Evolutionary conservation across 1,140 invertebrate species (phyloP).

Genomic region (Orius insidiosus): DNA sequence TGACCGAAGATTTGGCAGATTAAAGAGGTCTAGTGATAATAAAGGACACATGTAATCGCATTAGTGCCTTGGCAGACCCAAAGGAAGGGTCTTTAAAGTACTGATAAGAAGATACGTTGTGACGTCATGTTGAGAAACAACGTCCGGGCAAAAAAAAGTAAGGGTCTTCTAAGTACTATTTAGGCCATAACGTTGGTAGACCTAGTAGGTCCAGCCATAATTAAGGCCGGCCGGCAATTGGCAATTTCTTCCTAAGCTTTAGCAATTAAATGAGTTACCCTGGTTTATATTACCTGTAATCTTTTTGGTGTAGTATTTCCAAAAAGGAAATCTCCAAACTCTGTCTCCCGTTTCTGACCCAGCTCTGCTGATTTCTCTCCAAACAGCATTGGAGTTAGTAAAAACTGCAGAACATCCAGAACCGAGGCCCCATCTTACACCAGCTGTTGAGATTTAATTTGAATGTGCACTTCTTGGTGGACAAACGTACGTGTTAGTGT

Average conservation of each 20-base stretch:
- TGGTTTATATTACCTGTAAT: conserved; percentile 26
- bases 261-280: neutral
- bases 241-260: too few species aligned
- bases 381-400: conserved; percentile 31
- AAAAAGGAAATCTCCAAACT: conserved; percentile 45
- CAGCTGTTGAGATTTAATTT: conserved; percentile 12
- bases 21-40: too few species aligned
- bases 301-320: conserved; percentile 35
- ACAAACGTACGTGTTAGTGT: conserved; percentile 22
- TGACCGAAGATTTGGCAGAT: too few species aligned
- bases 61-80: too few species aligned
- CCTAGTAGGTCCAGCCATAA: too few species aligned
- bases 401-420: conserved; percentile 36
- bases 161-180: neutral
- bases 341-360: conserved; percentile 38
- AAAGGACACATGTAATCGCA: too few species aligned
- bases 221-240: too few species aligned
- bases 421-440: conserved; percentile 32
- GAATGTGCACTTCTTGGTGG: neutral
- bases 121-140: too few species aligned
- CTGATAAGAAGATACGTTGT: too few species aligned
- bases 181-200: neutral
- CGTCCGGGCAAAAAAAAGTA: neutral
- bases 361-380: conserved; percentile 29
- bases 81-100: too few species aligned